Conservation (phyloP, 35 echinoderm and acorn worm genomes). For the Lytechinus variegatus region DNA sequence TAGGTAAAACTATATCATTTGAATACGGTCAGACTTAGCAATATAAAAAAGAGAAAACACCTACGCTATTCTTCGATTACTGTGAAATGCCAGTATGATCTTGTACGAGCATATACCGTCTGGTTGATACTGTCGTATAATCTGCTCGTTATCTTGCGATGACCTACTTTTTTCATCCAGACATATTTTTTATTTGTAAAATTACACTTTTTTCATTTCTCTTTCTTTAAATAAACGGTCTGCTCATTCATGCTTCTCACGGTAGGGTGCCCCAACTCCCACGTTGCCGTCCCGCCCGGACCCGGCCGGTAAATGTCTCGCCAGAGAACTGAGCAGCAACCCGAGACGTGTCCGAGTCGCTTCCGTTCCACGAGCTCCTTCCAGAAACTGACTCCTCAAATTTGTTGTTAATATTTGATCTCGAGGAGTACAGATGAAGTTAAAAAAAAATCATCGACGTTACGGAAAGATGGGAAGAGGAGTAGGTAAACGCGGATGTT, state of each 20-base stretch:
- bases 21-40: not conserved
- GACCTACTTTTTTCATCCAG: conserved; percentile 16
- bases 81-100: too few relatives aligned
- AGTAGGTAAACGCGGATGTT: conserved; percentile 19
- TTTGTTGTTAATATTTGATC: conserved; percentile 20
- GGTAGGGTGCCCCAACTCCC: conserved; percentile 36
- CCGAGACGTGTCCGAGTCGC: conserved; percentile 35
- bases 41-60: not conserved
- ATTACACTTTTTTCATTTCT: not conserved
- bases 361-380: conserved; percentile 28
- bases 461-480: conserved; percentile 10
- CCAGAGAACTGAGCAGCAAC: not conserved
- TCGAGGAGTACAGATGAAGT: not conserved
- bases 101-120: not conserved
- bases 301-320: conserved; percentile 7
- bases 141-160: not conserved
- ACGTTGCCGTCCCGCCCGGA: not conserved
- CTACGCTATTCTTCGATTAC: not conserved
- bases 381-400: conserved; percentile 6
- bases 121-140: not conserved
- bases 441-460: not conserved
- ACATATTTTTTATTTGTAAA: not conserved
- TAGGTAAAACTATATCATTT: not conserved
- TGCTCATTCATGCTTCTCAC: conserved; percentile 3
- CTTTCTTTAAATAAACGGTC: conserved; percentile 3